These are phyloP conservation scores for Phortica okadai DNA, from an alignment of 2,888 invertebrate genomes.

Conservation along the genomic window DNA sequence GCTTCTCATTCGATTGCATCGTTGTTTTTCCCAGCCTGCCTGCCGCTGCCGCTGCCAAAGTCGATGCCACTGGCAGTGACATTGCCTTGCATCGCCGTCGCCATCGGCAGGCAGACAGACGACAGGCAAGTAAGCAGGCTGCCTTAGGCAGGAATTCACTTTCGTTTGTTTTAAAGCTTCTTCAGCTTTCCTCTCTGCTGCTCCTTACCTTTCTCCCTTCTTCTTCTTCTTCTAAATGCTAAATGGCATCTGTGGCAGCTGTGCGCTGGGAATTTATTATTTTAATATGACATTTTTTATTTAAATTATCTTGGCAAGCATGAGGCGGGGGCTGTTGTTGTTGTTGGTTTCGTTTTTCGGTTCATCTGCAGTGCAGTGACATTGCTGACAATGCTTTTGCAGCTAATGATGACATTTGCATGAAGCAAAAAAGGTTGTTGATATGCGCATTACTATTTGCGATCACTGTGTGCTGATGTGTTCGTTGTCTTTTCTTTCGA, in stretches of 20 bases:
- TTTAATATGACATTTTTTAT: conserved; percentile 29
- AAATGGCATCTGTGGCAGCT: not conserved
- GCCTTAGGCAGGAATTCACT: conserved; percentile 21
- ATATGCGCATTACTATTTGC: not conserved
- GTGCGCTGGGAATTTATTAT: conserved; percentile 23
- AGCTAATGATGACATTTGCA: conserved; percentile 31
- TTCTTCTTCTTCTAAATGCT: not conserved
- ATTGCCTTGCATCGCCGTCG: conserved; percentile 26
- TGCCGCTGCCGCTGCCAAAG: conserved; percentile 22
- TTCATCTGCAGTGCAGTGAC: not conserved
- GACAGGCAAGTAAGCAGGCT: no score
- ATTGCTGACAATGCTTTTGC: conserved; percentile 2
- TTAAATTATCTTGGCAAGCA: conserved; percentile 23
- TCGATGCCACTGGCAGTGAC: conserved; percentile 37
- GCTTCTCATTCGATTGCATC: conserved; percentile 21
- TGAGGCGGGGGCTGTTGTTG: not conserved
- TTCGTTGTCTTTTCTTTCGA: not conserved
- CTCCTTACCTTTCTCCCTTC: not conserved
- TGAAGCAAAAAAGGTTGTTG: not conserved
- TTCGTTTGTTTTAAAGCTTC: conserved; percentile 12
- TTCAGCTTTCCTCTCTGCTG: not conserved
- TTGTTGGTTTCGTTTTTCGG: not conserved
- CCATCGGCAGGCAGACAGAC: not conserved
- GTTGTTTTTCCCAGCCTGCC: conserved; percentile 36
- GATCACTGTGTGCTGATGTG: not conserved